Evolutionary conservation across 2,113 vertebrate species (phyloP).

Genomic region (Calidris pugnax): DNA sequence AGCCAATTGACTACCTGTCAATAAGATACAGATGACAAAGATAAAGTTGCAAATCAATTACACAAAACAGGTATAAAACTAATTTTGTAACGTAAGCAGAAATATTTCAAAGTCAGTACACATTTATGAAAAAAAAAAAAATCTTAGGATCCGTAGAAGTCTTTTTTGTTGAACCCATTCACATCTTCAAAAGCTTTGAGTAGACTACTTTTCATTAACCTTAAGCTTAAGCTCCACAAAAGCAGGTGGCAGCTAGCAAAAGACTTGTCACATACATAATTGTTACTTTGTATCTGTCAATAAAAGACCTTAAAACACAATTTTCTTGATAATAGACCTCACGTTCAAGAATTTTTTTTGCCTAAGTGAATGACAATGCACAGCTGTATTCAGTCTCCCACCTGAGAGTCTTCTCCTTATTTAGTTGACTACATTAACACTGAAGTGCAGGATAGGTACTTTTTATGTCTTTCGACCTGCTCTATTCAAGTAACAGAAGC

Average conservation of each 20-base stretch:
- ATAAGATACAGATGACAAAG: conserved; percentile 7
- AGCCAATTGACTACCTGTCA: conserved; percentile 96
- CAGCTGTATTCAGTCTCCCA: background rate
- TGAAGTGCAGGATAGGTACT: background rate
- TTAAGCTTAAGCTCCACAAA: background rate
- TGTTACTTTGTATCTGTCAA: background rate
- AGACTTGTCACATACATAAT: background rate
- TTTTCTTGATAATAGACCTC: background rate
- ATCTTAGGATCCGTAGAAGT: background rate
- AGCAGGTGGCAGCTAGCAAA: background rate
- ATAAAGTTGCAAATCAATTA: background rate
- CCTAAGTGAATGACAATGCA: background rate
- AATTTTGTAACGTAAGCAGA: background rate
- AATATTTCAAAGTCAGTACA: background rate
- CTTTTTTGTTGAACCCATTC: background rate
- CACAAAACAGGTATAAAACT: background rate
- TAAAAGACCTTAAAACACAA: background rate
- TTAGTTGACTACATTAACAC: background rate
- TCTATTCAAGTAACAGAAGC: background rate
- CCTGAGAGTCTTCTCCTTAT: background rate
- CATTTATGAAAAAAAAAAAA: background rate
- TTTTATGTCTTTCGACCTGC: background rate
- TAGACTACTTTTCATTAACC: background rate
- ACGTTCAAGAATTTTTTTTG: background rate
- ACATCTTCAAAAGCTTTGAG: background rate